Evolutionary conservation across 2,797 vertebrate species (phyloP).

Genomic region (Podarcis siculus): DNA sequence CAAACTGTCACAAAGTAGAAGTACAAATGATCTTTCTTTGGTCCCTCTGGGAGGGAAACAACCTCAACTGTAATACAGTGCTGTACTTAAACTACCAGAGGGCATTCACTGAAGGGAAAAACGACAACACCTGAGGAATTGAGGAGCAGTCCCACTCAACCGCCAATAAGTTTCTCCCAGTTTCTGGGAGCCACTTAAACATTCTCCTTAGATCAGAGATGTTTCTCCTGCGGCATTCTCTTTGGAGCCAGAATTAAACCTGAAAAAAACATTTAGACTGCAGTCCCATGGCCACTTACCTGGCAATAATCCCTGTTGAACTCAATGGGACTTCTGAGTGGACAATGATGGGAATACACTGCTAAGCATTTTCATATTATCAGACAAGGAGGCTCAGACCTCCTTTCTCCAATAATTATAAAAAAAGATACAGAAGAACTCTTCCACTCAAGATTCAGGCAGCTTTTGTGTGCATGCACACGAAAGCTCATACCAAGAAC

Average conservation of each 20-base stretch:
- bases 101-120: conserved; percentile 74
- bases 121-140: conserved; percentile 66
- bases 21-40: conserved; percentile 69
- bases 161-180: conserved; percentile 50
- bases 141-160: conserved; percentile 54
- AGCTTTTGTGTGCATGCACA: too few species aligned
- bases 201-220: background rate
- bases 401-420: conserved; percentile 37
- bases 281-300: background rate
- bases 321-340: too few species aligned
- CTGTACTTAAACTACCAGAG: conserved; percentile 73
- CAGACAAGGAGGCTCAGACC: conserved; percentile 51
- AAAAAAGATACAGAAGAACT: conserved; percentile 37
- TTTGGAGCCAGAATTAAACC: conserved; percentile 71
- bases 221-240: conserved; percentile 36
- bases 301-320: too few species aligned
- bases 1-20: conserved; percentile 64
- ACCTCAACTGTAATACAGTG: conserved; percentile 54
- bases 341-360: background rate
- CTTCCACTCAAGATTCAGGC: conserved; percentile 42
- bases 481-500: too few species aligned
- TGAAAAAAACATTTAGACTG: conserved; percentile 69
- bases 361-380: conserved; percentile 60
- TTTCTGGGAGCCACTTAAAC: conserved; percentile 80
- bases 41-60: conserved; percentile 71